Evolutionary conservation across 2,797 vertebrate genomes (phyloP).

Genomic region (Tragelaphus eurycerus): DNA sequence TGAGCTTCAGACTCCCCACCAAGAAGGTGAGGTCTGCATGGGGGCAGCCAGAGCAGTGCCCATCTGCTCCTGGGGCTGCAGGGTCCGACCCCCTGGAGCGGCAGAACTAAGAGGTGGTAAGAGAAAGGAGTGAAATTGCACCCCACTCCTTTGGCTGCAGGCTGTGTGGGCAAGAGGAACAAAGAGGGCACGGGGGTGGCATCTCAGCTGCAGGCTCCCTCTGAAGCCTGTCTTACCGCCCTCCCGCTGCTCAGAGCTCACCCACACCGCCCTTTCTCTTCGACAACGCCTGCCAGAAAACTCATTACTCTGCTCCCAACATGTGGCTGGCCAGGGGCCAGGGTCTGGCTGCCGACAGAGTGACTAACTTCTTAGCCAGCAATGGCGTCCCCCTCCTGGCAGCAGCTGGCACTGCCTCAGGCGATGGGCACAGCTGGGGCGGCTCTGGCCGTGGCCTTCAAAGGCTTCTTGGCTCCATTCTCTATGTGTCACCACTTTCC

Average conservation of each 20-base stretch:
- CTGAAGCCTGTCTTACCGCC: neutral
- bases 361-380: neutral
- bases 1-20: neutral
- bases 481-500: neutral
- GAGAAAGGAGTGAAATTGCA: neutral
- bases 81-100: neutral
- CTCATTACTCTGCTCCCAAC: neutral
- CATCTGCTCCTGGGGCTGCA: neutral
- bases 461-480: neutral
- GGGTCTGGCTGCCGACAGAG: neutral
- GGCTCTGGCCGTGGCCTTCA: neutral
- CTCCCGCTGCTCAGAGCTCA: neutral
- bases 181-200: accelerated
- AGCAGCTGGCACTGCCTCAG: neutral
- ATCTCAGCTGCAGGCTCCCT: neutral
- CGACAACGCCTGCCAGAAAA: neutral
- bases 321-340: constrained; percentile 20
- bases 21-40: neutral
- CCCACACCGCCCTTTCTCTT: neutral
- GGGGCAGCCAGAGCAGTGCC: neutral
- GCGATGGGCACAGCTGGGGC: neutral
- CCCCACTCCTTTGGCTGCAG: neutral
- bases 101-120: neutral
- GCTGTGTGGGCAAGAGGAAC: neutral
- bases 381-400: neutral